A percentile compares a stretch with the other conserved stretches of the same genome.
These are phyloP conservation scores for Euura lappo DNA, from an alignment of 1,140 invertebrate species.

Conservation along the genomic window DNA sequence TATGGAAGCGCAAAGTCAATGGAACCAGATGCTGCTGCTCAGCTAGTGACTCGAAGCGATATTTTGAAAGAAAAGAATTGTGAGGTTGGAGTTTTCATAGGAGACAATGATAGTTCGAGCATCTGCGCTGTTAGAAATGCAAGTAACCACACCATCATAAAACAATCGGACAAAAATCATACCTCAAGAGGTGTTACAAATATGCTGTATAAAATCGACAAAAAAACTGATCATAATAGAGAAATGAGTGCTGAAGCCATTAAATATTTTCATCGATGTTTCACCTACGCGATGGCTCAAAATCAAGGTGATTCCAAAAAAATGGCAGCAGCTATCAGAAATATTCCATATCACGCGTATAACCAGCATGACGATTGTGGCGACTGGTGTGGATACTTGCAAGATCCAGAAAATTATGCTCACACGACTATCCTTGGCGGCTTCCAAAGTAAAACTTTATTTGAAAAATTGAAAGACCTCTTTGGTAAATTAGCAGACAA, in stretches of 20 bases:
- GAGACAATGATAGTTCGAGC: slow-evolving; percentile 25
- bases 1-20: slow-evolving; percentile 29
- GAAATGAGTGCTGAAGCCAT: slow-evolving; percentile 4
- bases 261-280: slow-evolving; percentile 21
- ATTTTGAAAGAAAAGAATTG: slow-evolving; percentile 25
- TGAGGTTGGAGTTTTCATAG: slow-evolving; percentile 27
- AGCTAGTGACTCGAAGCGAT: slow-evolving; percentile 17
- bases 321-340: slow-evolving; percentile 16
- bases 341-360: slow-evolving; percentile 25
- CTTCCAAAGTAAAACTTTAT: slow-evolving; percentile 14
- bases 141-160: not conserved
- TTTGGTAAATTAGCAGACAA: slow-evolving; percentile 16
- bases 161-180: slow-evolving; percentile 1
- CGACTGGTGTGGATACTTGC: slow-evolving; percentile 19
- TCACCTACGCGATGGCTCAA: slow-evolving; percentile 23
- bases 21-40: slow-evolving; percentile 21
- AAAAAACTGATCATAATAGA: slow-evolving; percentile 11
- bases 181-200: not conserved
- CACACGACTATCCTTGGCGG: slow-evolving; percentile 12
- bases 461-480: slow-evolving; percentile 15
- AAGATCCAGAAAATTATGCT: slow-evolving; percentile 17
- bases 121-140: slow-evolving; percentile 12
- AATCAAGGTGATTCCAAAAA: slow-evolving; percentile 21
- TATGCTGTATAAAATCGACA: not conserved
- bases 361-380: slow-evolving; percentile 22